phyloP scores from a whole-genome alignment of 2,888 invertebrate genomes.

The Malacosoma neustria region DNA sequence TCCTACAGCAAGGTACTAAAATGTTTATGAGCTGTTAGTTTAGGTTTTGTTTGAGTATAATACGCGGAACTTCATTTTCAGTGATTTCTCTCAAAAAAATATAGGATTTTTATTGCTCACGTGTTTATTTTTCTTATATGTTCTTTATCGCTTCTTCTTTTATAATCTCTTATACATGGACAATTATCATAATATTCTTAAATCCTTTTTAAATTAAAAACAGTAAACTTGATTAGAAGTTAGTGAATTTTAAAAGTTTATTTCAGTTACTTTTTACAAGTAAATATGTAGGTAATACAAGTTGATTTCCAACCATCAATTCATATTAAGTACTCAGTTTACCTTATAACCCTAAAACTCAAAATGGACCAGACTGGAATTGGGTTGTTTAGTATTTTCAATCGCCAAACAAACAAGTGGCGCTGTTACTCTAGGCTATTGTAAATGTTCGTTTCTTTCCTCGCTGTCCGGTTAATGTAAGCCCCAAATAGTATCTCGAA shows the following conservation, averaged over 20 bases:
- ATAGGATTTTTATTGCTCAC: too few species aligned
- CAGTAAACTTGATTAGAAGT: too few species aligned
- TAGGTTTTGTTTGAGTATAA: not conserved
- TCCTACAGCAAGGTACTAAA: not conserved
- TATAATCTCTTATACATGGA: too few species aligned
- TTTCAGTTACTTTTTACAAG: too few species aligned
- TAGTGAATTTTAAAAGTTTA: too few species aligned
- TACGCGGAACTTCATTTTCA: not conserved
- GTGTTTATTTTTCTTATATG: too few species aligned
- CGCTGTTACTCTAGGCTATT: conserved; percentile 28
- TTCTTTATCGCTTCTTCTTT: too few species aligned
- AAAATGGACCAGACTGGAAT: not conserved
- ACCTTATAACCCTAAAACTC: not conserved
- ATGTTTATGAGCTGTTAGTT: not conserved
- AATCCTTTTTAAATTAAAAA: too few species aligned
- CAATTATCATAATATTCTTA: too few species aligned
- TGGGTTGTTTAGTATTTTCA: not conserved
- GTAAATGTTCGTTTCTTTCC: conserved; percentile 18
- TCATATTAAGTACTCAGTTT: too few species aligned
- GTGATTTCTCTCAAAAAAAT: not conserved
- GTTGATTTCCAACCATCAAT: too few species aligned
- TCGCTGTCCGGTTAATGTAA: conserved; percentile 22
- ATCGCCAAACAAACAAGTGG: conserved; percentile 3
- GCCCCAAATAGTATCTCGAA: conserved; percentile 28
- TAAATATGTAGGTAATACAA: too few species aligned